A percentile compares a stretch with the other conserved stretches of the same genome.
Evolutionary conservation across 2,888 invertebrate species (phyloP).

Genomic region (Pantelozetes paolii): DNA sequence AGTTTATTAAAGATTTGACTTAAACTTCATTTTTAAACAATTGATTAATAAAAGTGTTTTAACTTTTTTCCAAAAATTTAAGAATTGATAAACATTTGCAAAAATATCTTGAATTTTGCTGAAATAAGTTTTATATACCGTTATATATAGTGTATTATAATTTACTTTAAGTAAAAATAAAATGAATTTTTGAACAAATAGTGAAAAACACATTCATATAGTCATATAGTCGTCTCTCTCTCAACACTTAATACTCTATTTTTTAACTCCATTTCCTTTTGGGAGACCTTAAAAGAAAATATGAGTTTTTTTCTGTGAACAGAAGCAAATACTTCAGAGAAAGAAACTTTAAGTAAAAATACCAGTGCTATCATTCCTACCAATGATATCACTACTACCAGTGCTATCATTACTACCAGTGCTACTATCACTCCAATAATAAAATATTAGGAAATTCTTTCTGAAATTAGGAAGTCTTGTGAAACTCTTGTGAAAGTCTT

Average conservation of each 20-base stretch:
- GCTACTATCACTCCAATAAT: not conserved
- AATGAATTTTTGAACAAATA: not conserved
- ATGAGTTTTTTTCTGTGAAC: constrained; percentile 1
- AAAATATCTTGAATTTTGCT: too few relatives aligned
- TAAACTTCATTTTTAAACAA: too few relatives aligned
- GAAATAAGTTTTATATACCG: too few relatives aligned
- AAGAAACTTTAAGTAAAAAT: not conserved
- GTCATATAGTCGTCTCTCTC: constrained; percentile 24
- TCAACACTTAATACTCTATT: constrained; percentile 25
- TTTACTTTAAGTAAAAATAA: not conserved
- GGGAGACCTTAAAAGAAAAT: constrained; percentile 16
- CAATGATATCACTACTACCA: too few relatives aligned
- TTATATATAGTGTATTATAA: too few relatives aligned
- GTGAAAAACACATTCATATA: constrained; percentile 3
- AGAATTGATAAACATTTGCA: too few relatives aligned
- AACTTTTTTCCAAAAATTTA: too few relatives aligned
- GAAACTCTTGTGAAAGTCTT: too few relatives aligned
- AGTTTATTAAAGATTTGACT: too few relatives aligned
- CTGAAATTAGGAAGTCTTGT: constrained; percentile 9
- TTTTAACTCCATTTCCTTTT: constrained; percentile 34
- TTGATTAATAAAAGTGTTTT: too few relatives aligned
- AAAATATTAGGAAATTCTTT: not conserved
- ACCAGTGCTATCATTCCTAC: constrained; percentile 5
- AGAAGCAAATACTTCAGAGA: not conserved
- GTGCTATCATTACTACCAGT: not conserved